Conservation (phyloP, 1,140 invertebrate species). For the Heliconius congener region DNA sequence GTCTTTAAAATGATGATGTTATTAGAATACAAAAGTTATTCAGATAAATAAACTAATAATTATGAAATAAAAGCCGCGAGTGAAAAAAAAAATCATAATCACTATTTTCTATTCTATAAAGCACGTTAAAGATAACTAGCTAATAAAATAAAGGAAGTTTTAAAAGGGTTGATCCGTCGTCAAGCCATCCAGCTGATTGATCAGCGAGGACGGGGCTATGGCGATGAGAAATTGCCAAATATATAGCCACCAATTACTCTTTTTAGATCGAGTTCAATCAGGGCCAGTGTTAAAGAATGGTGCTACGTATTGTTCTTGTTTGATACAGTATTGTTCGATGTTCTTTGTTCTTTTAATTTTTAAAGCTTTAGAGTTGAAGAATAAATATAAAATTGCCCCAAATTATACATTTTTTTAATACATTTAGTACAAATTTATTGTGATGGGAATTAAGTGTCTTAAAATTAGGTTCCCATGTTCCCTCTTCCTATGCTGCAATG, state of each 20-base stretch:
- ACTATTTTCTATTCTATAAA: background rate
- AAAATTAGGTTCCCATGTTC: no score
- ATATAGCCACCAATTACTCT: slow-evolving; percentile 7
- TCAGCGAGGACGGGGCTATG: background rate
- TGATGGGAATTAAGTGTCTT: no score
- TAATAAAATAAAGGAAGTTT: background rate
- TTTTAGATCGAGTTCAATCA: background rate
- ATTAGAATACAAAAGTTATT: no score
- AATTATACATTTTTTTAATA: no score
- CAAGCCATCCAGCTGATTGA: slow-evolving; percentile 6
- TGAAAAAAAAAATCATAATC: background rate
- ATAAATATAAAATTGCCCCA: no score
- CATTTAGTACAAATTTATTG: no score
- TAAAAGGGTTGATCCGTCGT: background rate
- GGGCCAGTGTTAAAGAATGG: background rate
- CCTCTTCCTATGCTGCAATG: no score
- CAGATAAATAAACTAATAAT: no score
- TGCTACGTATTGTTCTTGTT: background rate
- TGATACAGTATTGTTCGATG: background rate
- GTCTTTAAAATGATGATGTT: no score
- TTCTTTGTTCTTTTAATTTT: background rate
- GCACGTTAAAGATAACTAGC: background rate
- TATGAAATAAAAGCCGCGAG: no score
- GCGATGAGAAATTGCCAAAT: slow-evolving; percentile 21
- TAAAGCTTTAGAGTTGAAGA: no score